Base-by-base conservation (phyloP, 2,113 vertebrate species). In the Sphyrna mokarran region DNA sequence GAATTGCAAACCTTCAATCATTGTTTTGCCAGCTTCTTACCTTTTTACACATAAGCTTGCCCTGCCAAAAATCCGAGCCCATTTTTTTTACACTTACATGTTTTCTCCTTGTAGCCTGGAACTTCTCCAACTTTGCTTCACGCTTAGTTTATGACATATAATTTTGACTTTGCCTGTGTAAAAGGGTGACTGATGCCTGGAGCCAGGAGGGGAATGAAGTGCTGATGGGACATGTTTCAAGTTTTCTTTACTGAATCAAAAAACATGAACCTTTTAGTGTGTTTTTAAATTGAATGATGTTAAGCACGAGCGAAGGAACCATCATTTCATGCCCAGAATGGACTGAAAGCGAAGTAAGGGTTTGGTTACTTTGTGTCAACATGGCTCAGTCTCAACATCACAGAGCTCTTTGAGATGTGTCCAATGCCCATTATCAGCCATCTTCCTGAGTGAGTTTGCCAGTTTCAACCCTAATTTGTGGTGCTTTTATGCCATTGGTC, bases 11-110 rank as follows among this genome's bases (percentile, higher is more conserved):
- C 89, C 16, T 26, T 61, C 54, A 61, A 58, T 89, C 61, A 40
- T n/a, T 93, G 33, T 93, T 66, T 40, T 37, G n/a, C 8, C 63
- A 66, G 33, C 14, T 66, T 63, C 86, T 54, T 90, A 90, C 58
- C 87, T 91, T 66, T 66, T 37, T 66, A 68, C 33, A 93, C 1
- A n/a, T 22, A 93, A 93, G 16, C n/a, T 66, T 93, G 61, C 63
- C 33, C 29, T 66, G 89, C 89, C 61, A 66, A 93, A 37, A 37
- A 37, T 37, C 61, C 3, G 61, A 93, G 63, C 89, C 58, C 66
- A 40, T 37, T 37, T 93, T n/a, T 93, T 93, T 66, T 66, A 93
- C 89, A 66, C 61, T 93, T 93, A 22, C 89, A 93, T 93, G 89
- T n/a, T 91, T 91, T 63, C 58, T 66, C 26, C 89, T 37, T 91